These are phyloP conservation scores for Plebejus anna DNA, from an alignment of 2,888 invertebrate species.

Conservation along the genomic window DNA sequence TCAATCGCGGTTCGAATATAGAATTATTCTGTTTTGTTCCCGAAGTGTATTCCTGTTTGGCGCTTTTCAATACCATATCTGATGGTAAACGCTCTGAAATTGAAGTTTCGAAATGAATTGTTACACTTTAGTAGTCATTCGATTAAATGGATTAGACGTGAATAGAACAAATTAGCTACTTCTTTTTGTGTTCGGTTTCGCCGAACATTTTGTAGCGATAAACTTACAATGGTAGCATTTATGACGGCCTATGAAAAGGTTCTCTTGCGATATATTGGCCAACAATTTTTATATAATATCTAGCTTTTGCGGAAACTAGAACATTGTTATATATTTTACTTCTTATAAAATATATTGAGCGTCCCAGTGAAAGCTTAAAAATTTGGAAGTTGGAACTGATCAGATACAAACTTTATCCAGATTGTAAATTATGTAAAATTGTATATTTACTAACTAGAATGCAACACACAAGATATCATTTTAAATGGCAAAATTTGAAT, in stretches of 20 bases:
- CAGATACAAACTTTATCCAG: too few relatives aligned
- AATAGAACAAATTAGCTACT: conserved; percentile 30
- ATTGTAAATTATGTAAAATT: too few relatives aligned
- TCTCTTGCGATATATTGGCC: neutral
- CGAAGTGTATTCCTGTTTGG: conserved; percentile 41
- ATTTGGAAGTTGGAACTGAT: too few relatives aligned
- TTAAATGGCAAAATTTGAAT: too few relatives aligned
- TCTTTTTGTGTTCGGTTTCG: conserved; percentile 18
- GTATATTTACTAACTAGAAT: too few relatives aligned
- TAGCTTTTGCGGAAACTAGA: neutral
- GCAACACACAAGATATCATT: too few relatives aligned
- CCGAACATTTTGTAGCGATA: neutral
- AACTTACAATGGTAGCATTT: conserved; percentile 4
- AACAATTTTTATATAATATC: neutral
- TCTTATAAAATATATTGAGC: too few relatives aligned
- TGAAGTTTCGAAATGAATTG: conserved; percentile 42
- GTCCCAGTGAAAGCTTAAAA: neutral
- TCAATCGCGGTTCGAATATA: conserved; percentile 29
- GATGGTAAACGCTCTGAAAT: conserved; percentile 41
- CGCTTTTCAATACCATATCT: conserved; percentile 41
- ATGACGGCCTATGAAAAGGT: conserved; percentile 11
- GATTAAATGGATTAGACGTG: conserved; percentile 33
- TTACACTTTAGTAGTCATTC: conserved; percentile 35
- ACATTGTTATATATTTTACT: neutral
- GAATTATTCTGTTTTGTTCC: conserved; percentile 39